Evolutionary conservation across 2,888 invertebrate genomes (phyloP).

Genomic region (Drosophila pegasa): DNA sequence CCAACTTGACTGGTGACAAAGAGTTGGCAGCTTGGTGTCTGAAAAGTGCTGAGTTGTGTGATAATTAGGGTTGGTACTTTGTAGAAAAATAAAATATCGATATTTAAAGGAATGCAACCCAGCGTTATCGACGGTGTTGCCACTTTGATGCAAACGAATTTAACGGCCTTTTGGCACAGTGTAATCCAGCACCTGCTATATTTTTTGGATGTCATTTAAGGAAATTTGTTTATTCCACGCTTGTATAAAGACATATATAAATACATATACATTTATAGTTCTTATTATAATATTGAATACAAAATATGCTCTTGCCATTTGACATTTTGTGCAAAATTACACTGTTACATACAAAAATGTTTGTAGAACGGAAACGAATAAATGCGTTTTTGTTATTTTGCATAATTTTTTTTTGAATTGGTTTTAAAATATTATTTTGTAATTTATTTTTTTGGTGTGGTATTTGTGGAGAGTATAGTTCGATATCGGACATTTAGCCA

Average conservation of each 20-base stretch:
- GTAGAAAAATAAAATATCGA: constrained; percentile 23
- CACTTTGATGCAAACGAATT: background rate
- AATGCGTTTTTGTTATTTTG: constrained; percentile 57
- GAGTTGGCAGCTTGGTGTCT: constrained; percentile 39
- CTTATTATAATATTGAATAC: constrained; percentile 61
- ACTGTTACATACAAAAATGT: constrained; percentile 51
- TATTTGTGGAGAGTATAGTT: constrained; percentile 50
- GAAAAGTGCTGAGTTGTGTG: constrained; percentile 67
- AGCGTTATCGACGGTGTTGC: constrained; percentile 8
- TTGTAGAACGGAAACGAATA: constrained; percentile 52
- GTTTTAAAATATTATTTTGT: constrained; percentile 22
- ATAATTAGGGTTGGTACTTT: constrained; percentile 49
- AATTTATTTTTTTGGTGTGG: constrained; percentile 15
- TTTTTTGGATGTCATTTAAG: constrained; percentile 20
- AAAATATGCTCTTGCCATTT: constrained; percentile 66
- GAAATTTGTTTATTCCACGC: constrained; percentile 62
- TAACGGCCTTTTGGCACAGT: background rate
- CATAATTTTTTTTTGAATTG: constrained; percentile 45
- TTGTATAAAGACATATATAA: constrained; percentile 66
- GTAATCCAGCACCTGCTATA: constrained; percentile 8
- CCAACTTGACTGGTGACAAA: constrained; percentile 44
- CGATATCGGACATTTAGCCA: constrained; percentile 80
- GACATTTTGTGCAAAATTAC: constrained; percentile 61
- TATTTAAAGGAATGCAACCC: constrained; percentile 17
- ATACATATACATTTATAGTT: constrained; percentile 65